A percentile compares a stretch with the other conserved stretches of the same genome.
Evolutionary conservation across 1,140 invertebrate species (phyloP).

Genomic region (Drosophila repletoides): DNA sequence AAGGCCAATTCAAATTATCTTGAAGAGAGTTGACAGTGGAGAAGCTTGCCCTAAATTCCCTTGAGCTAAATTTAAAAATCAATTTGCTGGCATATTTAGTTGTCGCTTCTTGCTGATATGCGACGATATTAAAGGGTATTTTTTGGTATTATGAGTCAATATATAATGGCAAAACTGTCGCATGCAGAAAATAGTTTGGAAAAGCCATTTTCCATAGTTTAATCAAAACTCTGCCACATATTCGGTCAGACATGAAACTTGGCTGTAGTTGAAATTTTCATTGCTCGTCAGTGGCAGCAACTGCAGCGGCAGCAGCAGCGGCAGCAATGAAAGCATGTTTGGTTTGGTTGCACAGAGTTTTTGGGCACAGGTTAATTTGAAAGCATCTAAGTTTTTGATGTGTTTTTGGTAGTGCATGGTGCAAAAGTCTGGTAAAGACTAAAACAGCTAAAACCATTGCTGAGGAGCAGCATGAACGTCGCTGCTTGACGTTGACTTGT

Average conservation of each 20-base stretch:
- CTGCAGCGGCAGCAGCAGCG: conserved; percentile 1
- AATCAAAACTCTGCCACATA: conserved; percentile 12
- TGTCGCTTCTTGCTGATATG: too few relatives aligned
- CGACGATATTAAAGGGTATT: too few relatives aligned
- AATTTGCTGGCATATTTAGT: too few relatives aligned
- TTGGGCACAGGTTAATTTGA: conserved; percentile 63
- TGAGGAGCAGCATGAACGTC: conserved; percentile 17
- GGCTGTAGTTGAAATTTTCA: conserved; percentile 20
- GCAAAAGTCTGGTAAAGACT: neutral
- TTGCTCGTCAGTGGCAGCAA: conserved; percentile 29
- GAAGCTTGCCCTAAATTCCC: too few relatives aligned
- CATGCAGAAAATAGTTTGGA: neutral
- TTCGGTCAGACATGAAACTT: conserved; percentile 17
- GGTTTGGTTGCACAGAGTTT: conserved; percentile 36
- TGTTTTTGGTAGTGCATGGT: conserved; percentile 26
- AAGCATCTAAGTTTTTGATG: conserved; percentile 77
- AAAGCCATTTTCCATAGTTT: conserved; percentile 17
- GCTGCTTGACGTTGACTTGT: conserved; percentile 59
- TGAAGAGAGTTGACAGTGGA: too few relatives aligned
- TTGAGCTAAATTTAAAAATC: too few relatives aligned
- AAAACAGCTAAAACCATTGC: conserved; percentile 6
- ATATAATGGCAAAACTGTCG: neutral
- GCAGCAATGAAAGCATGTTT: conserved; percentile 29
- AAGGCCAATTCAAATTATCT: too few relatives aligned
- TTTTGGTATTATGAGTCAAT: neutral